Evolutionary conservation across 2,888 invertebrate genomes (phyloP).

Genomic region (Lasioglossum zephyrum): DNA sequence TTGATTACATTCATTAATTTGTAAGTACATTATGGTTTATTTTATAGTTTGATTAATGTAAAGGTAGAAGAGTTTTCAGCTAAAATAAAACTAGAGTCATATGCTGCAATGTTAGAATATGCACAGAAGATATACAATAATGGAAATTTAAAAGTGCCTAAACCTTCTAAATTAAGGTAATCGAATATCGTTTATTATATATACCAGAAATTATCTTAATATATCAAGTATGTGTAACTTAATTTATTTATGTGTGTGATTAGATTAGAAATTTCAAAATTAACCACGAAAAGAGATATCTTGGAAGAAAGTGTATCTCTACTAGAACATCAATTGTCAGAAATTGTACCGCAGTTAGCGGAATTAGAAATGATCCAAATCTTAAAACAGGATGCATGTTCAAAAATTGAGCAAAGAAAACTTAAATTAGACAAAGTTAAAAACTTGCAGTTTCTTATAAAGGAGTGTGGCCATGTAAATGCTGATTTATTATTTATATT

Average conservation of each 20-base stretch:
- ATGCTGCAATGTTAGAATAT: conserved; percentile 54
- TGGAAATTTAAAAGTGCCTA: conserved; percentile 61
- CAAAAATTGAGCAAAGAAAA: conserved; percentile 70
- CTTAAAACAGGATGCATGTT: conserved; percentile 73
- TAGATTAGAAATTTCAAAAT: conserved; percentile 75
- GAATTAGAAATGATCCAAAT: conserved; percentile 74
- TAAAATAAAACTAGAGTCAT: conserved; percentile 46
- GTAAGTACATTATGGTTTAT: not conserved
- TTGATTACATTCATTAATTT: not conserved
- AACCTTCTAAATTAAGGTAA: conserved; percentile 52
- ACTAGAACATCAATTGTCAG: conserved; percentile 71
- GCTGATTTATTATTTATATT: conserved; percentile 79
- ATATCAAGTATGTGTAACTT: not conserved
- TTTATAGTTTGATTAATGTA: conserved; percentile 55
- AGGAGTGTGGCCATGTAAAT: conserved; percentile 78
- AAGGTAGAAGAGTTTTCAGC: conserved; percentile 57
- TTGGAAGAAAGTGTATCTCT: conserved; percentile 76
- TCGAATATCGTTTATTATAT: not conserved
- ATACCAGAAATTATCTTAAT: not conserved
- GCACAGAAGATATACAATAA: conserved; percentile 62
- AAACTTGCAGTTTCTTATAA: conserved; percentile 70
- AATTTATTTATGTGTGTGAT: conserved; percentile 33
- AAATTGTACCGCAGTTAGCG: conserved; percentile 71
- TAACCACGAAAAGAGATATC: conserved; percentile 75
- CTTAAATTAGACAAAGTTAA: conserved; percentile 73